Evolutionary conservation across 2,113 vertebrate species (phyloP).

Genomic region (Catharus bicknelli): DNA sequence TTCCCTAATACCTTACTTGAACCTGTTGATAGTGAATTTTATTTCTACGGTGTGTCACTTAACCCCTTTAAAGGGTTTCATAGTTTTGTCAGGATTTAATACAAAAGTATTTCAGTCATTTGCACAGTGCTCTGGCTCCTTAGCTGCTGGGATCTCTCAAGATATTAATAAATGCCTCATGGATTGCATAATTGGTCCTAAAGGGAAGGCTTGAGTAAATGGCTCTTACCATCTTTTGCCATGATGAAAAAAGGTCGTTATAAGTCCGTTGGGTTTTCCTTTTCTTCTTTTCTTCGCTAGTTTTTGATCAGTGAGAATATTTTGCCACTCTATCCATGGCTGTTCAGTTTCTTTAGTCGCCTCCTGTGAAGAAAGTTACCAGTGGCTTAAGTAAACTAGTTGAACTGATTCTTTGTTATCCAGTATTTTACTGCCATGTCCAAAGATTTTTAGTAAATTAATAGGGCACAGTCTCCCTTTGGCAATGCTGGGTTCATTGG

Average conservation of each 20-base stretch:
- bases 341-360: no score
- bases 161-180: not conserved
- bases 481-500: not conserved
- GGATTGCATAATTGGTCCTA: not conserved
- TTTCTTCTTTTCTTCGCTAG: not conserved
- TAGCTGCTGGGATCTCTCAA: not conserved
- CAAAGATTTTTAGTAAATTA: not conserved
- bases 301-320: conserved; percentile 17
- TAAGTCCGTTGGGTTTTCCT: not conserved
- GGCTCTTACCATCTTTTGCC: not conserved
- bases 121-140: not conserved
- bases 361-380: not conserved
- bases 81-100: not conserved
- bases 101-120: not conserved
- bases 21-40: not conserved
- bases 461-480: not conserved
- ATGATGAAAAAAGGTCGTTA: not conserved
- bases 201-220: not conserved
- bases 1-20: not conserved
- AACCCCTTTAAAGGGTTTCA: not conserved
- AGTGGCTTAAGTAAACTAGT: not conserved
- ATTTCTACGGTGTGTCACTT: not conserved
- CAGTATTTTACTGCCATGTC: not conserved
- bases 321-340: not conserved
- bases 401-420: not conserved